Evolutionary conservation across 2,113 vertebrate genomes (phyloP).

Genomic region (Patagioenas fasciata): DNA sequence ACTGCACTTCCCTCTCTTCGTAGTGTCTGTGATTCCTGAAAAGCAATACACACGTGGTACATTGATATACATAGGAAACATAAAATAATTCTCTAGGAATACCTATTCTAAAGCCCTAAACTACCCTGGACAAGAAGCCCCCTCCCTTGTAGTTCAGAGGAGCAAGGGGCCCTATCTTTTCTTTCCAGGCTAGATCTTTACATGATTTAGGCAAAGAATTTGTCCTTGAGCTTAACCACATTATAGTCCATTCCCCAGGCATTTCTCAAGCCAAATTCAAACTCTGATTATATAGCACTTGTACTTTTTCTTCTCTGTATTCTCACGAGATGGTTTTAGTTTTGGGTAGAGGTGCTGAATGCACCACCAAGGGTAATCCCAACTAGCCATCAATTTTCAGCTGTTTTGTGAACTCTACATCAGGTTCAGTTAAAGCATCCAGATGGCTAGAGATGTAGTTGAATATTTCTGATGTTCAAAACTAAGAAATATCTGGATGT

Average conservation of each 20-base stretch:
- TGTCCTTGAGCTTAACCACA: neutral
- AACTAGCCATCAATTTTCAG: neutral
- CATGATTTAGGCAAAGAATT: neutral
- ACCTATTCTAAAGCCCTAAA: neutral
- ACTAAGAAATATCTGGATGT: neutral
- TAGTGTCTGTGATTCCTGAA: neutral
- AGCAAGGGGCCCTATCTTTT: neutral
- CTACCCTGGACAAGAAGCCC: neutral
- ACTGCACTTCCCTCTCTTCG: neutral
- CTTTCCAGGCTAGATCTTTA: neutral
- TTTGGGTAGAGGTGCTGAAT: neutral
- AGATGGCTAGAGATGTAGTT: neutral
- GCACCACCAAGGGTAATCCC: neutral
- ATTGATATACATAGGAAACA: neutral
- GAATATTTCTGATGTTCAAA: neutral
- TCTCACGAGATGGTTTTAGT: neutral
- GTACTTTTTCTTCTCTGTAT: neutral
- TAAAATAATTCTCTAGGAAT: neutral
- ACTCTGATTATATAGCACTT: neutral
- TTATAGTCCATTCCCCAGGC: neutral
- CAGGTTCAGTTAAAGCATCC: neutral
- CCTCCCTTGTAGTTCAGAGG: neutral
- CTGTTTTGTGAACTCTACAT: neutral
- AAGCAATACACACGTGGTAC: neutral
- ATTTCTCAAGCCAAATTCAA: neutral